Evolutionary conservation across 1,140 invertebrate species (phyloP).

Genomic region (Drosophila tristis): DNA sequence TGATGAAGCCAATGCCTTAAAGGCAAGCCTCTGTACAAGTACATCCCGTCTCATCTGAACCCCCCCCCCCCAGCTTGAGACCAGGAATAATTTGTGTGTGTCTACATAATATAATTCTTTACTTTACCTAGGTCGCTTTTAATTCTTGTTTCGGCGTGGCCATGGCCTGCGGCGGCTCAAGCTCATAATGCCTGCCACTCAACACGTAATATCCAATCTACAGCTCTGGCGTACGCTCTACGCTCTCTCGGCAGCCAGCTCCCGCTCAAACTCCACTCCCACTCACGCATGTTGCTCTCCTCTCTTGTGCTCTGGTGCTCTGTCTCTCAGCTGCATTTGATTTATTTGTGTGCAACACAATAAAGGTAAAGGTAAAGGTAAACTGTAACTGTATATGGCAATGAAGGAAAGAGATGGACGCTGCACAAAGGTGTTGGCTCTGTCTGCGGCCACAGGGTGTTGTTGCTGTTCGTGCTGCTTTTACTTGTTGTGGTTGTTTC

Average conservation of each 20-base stretch:
- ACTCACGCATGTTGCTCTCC: not conserved
- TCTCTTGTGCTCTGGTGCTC: slow-evolving; percentile 3
- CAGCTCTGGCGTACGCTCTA: not conserved
- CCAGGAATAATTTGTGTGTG: too few species aligned
- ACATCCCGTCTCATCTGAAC: not conserved
- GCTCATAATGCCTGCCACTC: too few species aligned
- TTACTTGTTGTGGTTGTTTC: too few species aligned
- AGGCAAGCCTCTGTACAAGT: slow-evolving; percentile 2
- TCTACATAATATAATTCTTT: too few species aligned
- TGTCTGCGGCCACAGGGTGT: too few species aligned
- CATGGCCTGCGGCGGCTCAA: too few species aligned
- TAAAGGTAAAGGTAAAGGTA: slow-evolving; percentile 5
- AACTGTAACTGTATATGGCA: slow-evolving; percentile 3
- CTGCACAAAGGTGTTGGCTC: too few species aligned
- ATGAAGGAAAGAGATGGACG: slow-evolving; percentile 8
- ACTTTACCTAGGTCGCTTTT: too few species aligned
- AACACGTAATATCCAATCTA: too few species aligned
- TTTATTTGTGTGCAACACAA: slow-evolving; percentile 22
- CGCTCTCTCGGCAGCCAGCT: not conserved
- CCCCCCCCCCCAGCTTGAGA: too few species aligned
- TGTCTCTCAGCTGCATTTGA: slow-evolving; percentile 8
- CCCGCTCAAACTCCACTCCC: not conserved
- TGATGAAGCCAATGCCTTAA: not conserved
- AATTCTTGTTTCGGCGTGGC: too few species aligned
- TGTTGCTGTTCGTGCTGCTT: too few species aligned